These are phyloP conservation scores for Muschampia plurimacula DNA, from an alignment of 2,888 invertebrate species.

Conservation along the genomic window DNA sequence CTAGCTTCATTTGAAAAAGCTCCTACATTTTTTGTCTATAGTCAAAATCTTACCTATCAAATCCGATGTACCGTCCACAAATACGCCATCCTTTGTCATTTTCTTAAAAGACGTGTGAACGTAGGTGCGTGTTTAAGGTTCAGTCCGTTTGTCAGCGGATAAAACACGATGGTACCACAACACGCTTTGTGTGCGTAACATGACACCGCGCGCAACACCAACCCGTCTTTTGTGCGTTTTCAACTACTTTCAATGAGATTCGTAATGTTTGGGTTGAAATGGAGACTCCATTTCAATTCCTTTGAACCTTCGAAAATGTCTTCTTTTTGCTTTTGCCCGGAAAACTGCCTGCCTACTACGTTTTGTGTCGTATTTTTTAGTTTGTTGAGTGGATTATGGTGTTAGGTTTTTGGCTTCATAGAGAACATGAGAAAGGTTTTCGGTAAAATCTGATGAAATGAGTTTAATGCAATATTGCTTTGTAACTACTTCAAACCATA, in stretches of 20 bases:
- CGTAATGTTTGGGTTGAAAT: constrained; percentile 31
- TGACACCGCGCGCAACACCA: constrained; percentile 19
- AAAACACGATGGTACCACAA: constrained; percentile 14
- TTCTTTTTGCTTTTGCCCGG: constrained; percentile 21
- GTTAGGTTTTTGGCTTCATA: neutral
- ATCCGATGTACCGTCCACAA: neutral
- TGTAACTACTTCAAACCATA: no score
- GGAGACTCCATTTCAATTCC: constrained; percentile 18
- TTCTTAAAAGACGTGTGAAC: constrained; percentile 24
- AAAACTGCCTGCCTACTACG: constrained; percentile 14
- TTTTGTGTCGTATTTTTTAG: neutral
- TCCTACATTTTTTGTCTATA: neutral
- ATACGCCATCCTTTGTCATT: neutral
- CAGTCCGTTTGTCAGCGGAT: constrained; percentile 18
- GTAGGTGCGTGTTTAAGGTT: constrained; percentile 15
- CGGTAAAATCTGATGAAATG: no score
- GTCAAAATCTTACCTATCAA: neutral
- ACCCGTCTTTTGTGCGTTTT: constrained; percentile 12
- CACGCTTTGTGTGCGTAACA: constrained; percentile 4
- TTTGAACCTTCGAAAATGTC: constrained; percentile 10
- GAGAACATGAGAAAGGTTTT: neutral
- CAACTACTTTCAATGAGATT: constrained; percentile 14
- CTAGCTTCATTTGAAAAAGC: neutral
- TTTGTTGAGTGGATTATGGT: neutral
- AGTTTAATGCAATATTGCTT: no score